These are phyloP conservation scores for Perdita meconis DNA, from an alignment of 2,888 invertebrate genomes.

Conservation along the genomic window DNA sequence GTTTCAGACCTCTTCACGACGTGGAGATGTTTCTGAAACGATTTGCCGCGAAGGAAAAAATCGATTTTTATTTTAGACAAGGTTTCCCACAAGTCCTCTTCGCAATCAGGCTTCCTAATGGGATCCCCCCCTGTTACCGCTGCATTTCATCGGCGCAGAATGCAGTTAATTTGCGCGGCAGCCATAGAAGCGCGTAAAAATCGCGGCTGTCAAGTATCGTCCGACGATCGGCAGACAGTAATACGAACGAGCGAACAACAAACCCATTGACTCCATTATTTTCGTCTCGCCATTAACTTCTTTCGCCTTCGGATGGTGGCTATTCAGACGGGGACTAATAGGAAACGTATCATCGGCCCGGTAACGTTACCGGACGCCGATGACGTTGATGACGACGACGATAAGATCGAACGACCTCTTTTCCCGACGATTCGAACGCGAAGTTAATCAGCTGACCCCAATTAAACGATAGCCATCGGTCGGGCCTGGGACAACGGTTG, in stretches of 20 bases:
- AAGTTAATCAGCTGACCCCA: slow-evolving; percentile 70
- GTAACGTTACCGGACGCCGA: slow-evolving; percentile 53
- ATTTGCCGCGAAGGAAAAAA: too few relatives aligned
- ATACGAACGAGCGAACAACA: slow-evolving; percentile 12
- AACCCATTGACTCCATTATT: slow-evolving; percentile 13
- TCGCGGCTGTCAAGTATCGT: background rate
- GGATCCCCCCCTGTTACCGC: too few relatives aligned
- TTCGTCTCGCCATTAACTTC: slow-evolving; percentile 22
- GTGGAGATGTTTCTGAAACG: too few relatives aligned
- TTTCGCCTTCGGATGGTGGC: background rate
- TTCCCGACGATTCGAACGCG: slow-evolving; percentile 48
- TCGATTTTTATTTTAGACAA: too few relatives aligned
- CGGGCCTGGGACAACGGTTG: slow-evolving; percentile 63
- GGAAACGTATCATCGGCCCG: slow-evolving; percentile 43
- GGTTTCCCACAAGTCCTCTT: too few relatives aligned
- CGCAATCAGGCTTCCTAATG: too few relatives aligned
- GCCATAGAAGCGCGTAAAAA: background rate
- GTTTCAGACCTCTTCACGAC: too few relatives aligned
- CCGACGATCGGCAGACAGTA: background rate
- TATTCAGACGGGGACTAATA: slow-evolving; percentile 17
- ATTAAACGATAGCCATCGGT: slow-evolving; percentile 72
- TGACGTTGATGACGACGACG: slow-evolving; percentile 57
- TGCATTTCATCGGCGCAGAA: too few relatives aligned
- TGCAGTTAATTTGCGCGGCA: too few relatives aligned
- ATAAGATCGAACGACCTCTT: slow-evolving; percentile 56